A percentile compares a stretch with the other conserved stretches of the same genome.
These are phyloP conservation scores for Gobio gobio DNA, from an alignment of 2,113 vertebrate species.

Conservation along the genomic window DNA sequence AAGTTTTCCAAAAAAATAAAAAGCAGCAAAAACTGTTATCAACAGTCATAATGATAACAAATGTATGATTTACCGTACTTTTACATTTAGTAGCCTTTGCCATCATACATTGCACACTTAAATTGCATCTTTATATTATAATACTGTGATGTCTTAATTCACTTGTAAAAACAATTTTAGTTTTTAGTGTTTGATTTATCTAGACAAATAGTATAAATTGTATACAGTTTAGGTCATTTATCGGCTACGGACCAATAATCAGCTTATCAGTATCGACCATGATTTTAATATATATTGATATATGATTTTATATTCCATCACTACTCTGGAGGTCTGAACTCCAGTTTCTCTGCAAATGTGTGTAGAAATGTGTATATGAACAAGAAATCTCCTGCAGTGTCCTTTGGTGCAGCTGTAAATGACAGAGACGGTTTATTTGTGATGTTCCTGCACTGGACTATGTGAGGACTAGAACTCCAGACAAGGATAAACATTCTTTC, in stretches of 20 bases:
- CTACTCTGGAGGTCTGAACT: neutral
- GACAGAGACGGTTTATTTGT: neutral
- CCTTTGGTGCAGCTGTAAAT: conserved; percentile 16
- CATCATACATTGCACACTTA: no score
- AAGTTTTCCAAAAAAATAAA: neutral
- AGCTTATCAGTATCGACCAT: no score
- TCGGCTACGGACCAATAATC: no score
- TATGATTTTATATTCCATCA: neutral
- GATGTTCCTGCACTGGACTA: neutral
- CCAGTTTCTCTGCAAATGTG: neutral
- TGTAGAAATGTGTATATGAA: neutral
- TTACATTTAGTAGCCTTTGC: no score
- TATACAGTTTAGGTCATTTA: no score
- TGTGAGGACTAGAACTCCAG: neutral
- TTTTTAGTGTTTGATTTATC: no score
- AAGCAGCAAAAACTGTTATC: neutral
- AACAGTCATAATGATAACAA: neutral
- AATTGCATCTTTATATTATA: no score
- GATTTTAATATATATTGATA: no score
- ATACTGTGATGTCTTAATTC: no score
- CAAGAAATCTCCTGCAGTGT: neutral
- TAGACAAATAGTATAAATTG: no score
- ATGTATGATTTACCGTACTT: no score
- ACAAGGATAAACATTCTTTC: neutral
- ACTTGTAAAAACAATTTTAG: no score